Base-by-base conservation (phyloP, 2,113 vertebrate species). In the Maccullochella peelii region DNA sequence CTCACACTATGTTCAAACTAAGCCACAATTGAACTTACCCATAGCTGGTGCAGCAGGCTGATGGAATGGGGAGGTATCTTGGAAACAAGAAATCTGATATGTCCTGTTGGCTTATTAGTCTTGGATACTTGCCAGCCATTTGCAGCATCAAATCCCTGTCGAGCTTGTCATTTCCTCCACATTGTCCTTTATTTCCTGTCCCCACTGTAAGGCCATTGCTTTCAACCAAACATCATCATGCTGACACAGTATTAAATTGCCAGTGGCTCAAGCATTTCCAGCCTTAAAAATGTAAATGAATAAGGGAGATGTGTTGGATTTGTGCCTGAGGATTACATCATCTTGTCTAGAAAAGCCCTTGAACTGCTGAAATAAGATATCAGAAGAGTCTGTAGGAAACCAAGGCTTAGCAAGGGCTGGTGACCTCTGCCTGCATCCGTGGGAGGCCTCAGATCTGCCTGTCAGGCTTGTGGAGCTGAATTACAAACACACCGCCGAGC, bases 371-470 rank as follows among this genome's bases (percentile, higher is more conserved):
- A 93, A 93, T 88, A 67, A 91, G 88, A 91, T 79, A 80, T 89
- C 76, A 82, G 81, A 86, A 63, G 85, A 86, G 73, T 65, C 85
- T 63, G 78, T 74, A 72, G 85, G 88, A 86, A 87, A 74, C 88
- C 67, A 10, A 65, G 84, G 76, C 86, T 88, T 80, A 86, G 91
- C 6, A 18, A 72, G 83, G 70, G 66, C 79, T 38, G n/a, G 33
- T 89, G 91, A 91, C 91, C 92, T 89, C 89, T 77, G 89, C 85
- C 85, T 67, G 73, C 81, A 57, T 86, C 87, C 15, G 79, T 78
- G 81, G 88, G 93, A 90, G 91, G 87, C 84, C 80, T 94, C 90
- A 92, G 92, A 94, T 94, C 92, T 78, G 74, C 58, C 78, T 86
- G 80, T 90, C 82, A 30, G 82, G 72, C 79, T 68, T 49, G 61